phyloP scores from a whole-genome alignment of 2,113 vertebrate genomes.

The Osmerus mordax region DNA sequence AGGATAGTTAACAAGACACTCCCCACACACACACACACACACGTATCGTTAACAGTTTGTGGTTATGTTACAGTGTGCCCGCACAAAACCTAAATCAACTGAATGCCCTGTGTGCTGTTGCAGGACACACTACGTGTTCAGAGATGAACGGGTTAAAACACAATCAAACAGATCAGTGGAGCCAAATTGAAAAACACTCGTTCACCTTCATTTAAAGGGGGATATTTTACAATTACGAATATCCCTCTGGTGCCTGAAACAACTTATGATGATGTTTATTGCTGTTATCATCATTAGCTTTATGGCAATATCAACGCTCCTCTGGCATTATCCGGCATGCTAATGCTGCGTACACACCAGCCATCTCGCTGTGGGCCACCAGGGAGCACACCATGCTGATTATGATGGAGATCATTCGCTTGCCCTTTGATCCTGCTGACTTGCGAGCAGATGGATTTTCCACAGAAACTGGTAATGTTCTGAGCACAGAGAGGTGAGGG shows the following conservation, averaged over 20 bases:
- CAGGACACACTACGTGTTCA: too few species aligned
- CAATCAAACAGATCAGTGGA: too few species aligned
- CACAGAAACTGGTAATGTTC: conserved; percentile 16
- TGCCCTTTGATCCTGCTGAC: conserved; percentile 45
- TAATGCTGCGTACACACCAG: conserved; percentile 41
- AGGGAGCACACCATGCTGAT: conserved; percentile 55
- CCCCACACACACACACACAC: too few species aligned
- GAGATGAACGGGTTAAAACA: too few species aligned
- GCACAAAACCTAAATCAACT: conserved; percentile 36
- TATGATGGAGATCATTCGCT: conserved; percentile 56
- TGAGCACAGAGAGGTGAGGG: conserved; percentile 16
- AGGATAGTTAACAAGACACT: too few species aligned
- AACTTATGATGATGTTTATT: conserved; percentile 60
- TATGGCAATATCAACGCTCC: conserved; percentile 47
- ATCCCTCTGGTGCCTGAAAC: conserved; percentile 36
- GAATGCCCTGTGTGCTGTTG: conserved; percentile 10
- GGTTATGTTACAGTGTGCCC: not conserved
- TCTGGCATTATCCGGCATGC: conserved; percentile 42
- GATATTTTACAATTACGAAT: conserved; percentile 50
- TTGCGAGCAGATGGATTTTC: conserved; percentile 54
- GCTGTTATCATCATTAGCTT: conserved; percentile 55
- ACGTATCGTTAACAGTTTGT: too few species aligned
- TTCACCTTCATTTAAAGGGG: conserved; percentile 49
- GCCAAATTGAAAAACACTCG: conserved; percentile 45
- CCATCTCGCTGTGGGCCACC: conserved; percentile 42